Conservation (phyloP, 30 jellyfish, hydroid and myxozoan species). For the Pseudorhiza aurosa region DNA sequence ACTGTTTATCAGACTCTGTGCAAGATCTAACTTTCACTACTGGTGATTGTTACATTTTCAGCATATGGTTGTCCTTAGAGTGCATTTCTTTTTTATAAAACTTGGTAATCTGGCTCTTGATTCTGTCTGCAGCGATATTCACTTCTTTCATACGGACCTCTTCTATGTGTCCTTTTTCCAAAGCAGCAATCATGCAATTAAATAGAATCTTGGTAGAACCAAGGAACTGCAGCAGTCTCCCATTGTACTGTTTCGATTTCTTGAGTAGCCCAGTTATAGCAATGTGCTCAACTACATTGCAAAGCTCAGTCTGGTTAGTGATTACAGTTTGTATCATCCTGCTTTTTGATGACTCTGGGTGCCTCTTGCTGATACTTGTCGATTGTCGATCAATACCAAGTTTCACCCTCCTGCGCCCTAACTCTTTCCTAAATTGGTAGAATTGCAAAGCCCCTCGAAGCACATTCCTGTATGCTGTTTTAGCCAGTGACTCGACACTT, state of each 20-base stretch:
- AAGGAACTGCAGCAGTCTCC: not conserved
- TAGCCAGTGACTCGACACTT: not conserved
- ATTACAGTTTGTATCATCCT: not conserved
- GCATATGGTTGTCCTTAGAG: too few species aligned
- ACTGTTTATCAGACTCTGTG: too few species aligned
- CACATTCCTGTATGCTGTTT: not conserved
- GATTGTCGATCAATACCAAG: slow-evolving; percentile 24
- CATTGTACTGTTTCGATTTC: slow-evolving; percentile 19
- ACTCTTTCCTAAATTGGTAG: not conserved
- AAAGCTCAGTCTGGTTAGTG: not conserved
- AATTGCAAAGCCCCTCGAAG: not conserved
- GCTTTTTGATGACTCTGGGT: not conserved
- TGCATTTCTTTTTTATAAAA: too few species aligned
- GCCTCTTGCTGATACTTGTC: slow-evolving; percentile 10
- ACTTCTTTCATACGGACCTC: slow-evolving; percentile 11
- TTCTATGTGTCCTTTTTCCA: not conserved
- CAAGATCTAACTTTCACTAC: too few species aligned
- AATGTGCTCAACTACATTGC: not conserved
- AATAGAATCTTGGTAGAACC: not conserved
- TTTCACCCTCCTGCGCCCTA: slow-evolving; percentile 9
- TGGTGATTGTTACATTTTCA: too few species aligned
- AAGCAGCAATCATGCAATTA: not conserved
- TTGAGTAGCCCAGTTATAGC: not conserved
- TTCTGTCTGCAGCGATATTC: not conserved
- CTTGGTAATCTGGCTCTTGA: not conserved